Percentiles rank a stretch among this genome's conserved stretches.
Evolutionary conservation across 37 sponge, comb jelly and placozoan species (phyloP).

Genomic region (Axinella damicornis): DNA sequence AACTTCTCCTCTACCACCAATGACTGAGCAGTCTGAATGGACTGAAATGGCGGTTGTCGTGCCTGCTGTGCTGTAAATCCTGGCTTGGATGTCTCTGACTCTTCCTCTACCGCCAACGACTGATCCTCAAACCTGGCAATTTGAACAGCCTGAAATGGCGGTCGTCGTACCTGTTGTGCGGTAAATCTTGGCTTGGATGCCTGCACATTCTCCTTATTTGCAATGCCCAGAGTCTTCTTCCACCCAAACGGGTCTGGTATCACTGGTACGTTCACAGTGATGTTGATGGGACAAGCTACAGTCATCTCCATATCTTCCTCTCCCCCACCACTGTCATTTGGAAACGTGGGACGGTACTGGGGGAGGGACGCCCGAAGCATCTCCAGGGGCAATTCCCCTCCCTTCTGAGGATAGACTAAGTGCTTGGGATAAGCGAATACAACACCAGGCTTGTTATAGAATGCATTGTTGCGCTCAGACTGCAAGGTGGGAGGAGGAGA

Average conservation of each 20-base stretch:
- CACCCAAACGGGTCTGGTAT: not conserved
- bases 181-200: no score
- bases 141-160: no score
- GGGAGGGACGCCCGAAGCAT: conserved; percentile 58
- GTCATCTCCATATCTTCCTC: conserved; percentile 47
- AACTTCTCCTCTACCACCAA: no score
- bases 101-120: no score
- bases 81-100: no score
- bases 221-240: no score
- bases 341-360: conserved; percentile 19
- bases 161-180: no score
- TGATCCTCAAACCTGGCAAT: no score
- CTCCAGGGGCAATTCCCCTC: conserved; percentile 61
- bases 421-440: conserved; percentile 54
- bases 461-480: conserved; percentile 38
- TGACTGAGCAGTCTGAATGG: no score
- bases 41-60: no score
- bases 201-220: no score
- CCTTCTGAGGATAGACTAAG: conserved; percentile 59
- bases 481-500: not conserved
- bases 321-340: not conserved
- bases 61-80: no score
- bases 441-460: conserved; percentile 19
- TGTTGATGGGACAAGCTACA: conserved; percentile 9
- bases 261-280: conserved; percentile 34